Evolutionary conservation across 2,797 vertebrate species (phyloP).

Genomic region (Myoxocephalus aenaeus): DNA sequence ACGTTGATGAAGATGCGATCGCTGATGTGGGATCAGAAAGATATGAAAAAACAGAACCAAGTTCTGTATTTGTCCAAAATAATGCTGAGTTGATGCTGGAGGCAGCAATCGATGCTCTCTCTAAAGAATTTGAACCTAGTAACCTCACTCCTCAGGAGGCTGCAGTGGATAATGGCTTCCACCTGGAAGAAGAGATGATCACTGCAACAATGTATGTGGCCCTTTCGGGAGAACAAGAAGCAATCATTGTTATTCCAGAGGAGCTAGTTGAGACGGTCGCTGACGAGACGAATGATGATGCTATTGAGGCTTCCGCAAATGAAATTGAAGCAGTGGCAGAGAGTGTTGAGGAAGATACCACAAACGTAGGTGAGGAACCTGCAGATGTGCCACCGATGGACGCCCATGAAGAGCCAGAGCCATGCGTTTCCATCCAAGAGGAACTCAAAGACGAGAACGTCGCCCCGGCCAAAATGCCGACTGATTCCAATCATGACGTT

Average conservation of each 20-base stretch:
- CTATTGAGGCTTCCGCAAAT: slow-evolving; percentile 6
- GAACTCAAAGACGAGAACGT: not conserved
- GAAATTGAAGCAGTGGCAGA: not conserved
- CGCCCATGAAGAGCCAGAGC: not conserved
- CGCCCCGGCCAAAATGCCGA: not conserved
- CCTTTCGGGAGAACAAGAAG: slow-evolving; percentile 17
- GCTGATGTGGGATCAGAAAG: slow-evolving; percentile 10
- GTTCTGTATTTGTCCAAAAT: not conserved
- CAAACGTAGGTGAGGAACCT: not conserved
- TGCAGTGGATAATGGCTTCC: not conserved
- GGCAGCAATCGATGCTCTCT: slow-evolving; percentile 24
- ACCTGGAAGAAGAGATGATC: not conserved
- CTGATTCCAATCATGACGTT: not conserved
- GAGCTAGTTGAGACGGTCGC: not conserved
- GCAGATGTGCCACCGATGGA: not conserved
- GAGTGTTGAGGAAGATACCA: slow-evolving; percentile 1
- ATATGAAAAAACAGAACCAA: slow-evolving; percentile 10
- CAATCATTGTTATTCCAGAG: not conserved
- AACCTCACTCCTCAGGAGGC: not conserved
- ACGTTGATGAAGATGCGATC: slow-evolving; percentile 1
- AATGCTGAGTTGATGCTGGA: slow-evolving; percentile 6
- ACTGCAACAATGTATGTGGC: not conserved
- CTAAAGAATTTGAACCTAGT: not conserved
- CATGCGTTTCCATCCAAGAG: not conserved
- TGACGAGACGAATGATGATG: slow-evolving; percentile 24